Evolutionary conservation across 2,888 invertebrate genomes (phyloP).

Genomic region (Therioaphis trifolii): DNA sequence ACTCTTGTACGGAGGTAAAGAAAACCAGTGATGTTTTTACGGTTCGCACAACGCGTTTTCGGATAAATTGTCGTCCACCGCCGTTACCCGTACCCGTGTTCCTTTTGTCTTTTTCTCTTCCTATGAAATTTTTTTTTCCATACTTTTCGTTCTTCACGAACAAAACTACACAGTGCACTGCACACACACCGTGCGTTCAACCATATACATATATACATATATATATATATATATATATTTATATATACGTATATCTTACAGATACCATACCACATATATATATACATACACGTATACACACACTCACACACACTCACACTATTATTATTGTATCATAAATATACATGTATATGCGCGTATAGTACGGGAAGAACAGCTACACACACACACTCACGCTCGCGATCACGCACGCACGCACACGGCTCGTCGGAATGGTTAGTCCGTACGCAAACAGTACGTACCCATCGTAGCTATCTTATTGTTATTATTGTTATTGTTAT

Average conservation of each 20-base stretch:
- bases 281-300: not conserved
- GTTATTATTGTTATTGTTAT: conserved; percentile 11
- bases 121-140: conserved; percentile 26
- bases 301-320: not conserved
- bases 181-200: not conserved
- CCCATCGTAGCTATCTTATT: conserved; percentile 25
- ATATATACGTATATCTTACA: not conserved
- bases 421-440: conserved; percentile 21
- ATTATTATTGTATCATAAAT: too few species aligned
- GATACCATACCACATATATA: not conserved
- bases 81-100: conserved; percentile 36
- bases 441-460: conserved; percentile 8
- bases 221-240: not conserved
- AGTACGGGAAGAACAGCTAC: conserved; percentile 19
- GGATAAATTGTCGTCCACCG: not conserved
- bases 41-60: not conserved
- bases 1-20: not conserved
- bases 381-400: conserved; percentile 22
- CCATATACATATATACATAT: too few species aligned
- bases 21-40: conserved; percentile 10
- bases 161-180: conserved; percentile 1
- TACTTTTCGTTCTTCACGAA: not conserved
- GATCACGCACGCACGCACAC: not conserved
- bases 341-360: not conserved
- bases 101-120: conserved; percentile 23